These are phyloP conservation scores for Paramuricea clavata DNA, from an alignment of 92 coral and sea anemone species.

Conservation along the genomic window DNA sequence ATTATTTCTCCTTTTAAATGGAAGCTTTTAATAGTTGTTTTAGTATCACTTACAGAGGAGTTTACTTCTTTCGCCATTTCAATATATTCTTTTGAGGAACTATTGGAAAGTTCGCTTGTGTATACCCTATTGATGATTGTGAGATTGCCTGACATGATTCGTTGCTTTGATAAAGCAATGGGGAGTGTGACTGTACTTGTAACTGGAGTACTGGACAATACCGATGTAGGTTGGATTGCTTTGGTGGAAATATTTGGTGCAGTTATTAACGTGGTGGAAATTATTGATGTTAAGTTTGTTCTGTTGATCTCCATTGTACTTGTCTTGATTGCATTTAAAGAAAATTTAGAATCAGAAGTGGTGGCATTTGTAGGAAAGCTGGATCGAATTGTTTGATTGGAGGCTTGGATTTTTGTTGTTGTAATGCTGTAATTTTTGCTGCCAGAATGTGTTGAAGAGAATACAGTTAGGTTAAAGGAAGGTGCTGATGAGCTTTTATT, in stretches of 20 bases:
- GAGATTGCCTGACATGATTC: slow-evolving; percentile 3
- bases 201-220: background rate
- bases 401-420: background rate
- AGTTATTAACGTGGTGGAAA: background rate
- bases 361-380: background rate
- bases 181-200: background rate
- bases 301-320: background rate
- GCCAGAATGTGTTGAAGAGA: background rate
- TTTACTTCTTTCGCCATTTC: slow-evolving; percentile 17
- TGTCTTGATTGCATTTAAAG: background rate
- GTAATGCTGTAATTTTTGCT: background rate
- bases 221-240: background rate
- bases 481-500: background rate
- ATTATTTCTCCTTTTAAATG: background rate
- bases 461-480: background rate
- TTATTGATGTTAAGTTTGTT: background rate
- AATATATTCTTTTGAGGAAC: slow-evolving; percentile 21
- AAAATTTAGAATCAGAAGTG: background rate
- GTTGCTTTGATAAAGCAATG: slow-evolving; percentile 26
- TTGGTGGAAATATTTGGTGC: background rate
- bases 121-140: slow-evolving; percentile 30
- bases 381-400: background rate
- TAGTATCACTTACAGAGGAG: slow-evolving; percentile 1
- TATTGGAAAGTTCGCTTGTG: slow-evolving; percentile 22
- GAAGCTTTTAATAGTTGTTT: background rate